phyloP scores from a whole-genome alignment of 2,797 vertebrate species.

The Phaenicophaeus curvirostris region DNA sequence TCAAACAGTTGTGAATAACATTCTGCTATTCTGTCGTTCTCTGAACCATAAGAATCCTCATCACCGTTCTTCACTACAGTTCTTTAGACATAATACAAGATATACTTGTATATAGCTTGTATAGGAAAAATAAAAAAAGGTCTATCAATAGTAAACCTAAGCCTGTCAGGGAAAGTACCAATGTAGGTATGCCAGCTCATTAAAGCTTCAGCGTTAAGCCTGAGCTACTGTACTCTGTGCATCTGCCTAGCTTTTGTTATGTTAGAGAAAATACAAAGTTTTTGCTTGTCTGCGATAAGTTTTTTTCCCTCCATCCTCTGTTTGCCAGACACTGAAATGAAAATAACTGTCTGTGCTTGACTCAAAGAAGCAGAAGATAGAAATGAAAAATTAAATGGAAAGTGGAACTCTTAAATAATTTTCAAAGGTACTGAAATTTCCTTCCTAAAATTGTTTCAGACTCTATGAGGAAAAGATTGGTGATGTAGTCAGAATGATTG shows the following conservation, averaged over 20 bases:
- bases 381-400: conserved; percentile 11
- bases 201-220: not conserved
- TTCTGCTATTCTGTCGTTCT: not conserved
- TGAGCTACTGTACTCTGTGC: not conserved
- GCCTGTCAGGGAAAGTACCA: not conserved
- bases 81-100: not conserved
- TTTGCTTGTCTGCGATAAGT: not conserved
- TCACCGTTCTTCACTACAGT: not conserved
- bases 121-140: not conserved
- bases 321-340: conserved; percentile 13
- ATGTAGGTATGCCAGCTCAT: not conserved
- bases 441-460: conserved; percentile 8
- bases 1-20: not conserved
- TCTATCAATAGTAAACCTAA: not conserved
- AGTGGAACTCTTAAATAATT: not conserved
- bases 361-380: conserved; percentile 9
- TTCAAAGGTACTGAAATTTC: conserved; percentile 22
- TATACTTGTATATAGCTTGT: not conserved
- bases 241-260: not conserved
- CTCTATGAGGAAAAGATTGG: not conserved
- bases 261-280: not conserved
- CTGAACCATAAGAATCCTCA: not conserved
- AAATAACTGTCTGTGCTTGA: conserved; percentile 14
- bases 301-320: not conserved
- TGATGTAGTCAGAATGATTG: not conserved